Base-by-base conservation (phyloP, 2,888 invertebrate genomes). In the Automeris io region DNA sequence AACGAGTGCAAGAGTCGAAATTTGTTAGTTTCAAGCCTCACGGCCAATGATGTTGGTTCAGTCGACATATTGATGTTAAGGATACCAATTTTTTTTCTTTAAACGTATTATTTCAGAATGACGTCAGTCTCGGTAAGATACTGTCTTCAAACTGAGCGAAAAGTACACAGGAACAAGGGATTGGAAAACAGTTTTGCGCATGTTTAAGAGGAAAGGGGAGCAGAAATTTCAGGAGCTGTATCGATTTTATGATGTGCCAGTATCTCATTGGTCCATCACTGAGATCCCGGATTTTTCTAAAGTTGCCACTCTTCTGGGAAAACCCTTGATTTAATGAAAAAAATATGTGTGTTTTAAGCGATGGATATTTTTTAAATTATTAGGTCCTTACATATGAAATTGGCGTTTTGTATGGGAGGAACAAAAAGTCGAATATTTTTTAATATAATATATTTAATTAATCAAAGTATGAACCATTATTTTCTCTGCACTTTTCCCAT, bases 1-100 rank as follows among this genome's bases (percentile, higher is more conserved):
- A 48, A 39, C 11, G 12, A 34, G 23, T 16, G 34, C 13, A 12
- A 12, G 22, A 5, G n/a, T 11, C 21, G 21, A n/a, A 23, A 34
- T 22, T 23, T 22, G 16, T 34, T 13, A 23, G 7, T 16, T 12
- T 13, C 16, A 16, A 34, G 4, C 18, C 23, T 34, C 3, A 16
- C 16, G 8, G 23, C 9, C n/a, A 34, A n/a, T 5, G 34, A 11
- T 12, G 23, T 12, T 34, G 22, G 12, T 7, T 34, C n/a, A 16
- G 5, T 23, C 7, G 23, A n/a, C 34, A 22, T 34, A n/a, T 22
- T 29, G 29, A 5, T n/a, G 2, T 24, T 5, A 24, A 3, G 11
- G 3, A 3, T 29, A 8, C 8, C 8, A 16, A 16, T 16, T n/a
- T 5, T 29, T 29, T 4, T 29, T 4, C 29, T n/a, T n/a, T n/a